Evolutionary conservation across 2,888 invertebrate species (phyloP).

Genomic region (Microctonus aethiopoides): DNA sequence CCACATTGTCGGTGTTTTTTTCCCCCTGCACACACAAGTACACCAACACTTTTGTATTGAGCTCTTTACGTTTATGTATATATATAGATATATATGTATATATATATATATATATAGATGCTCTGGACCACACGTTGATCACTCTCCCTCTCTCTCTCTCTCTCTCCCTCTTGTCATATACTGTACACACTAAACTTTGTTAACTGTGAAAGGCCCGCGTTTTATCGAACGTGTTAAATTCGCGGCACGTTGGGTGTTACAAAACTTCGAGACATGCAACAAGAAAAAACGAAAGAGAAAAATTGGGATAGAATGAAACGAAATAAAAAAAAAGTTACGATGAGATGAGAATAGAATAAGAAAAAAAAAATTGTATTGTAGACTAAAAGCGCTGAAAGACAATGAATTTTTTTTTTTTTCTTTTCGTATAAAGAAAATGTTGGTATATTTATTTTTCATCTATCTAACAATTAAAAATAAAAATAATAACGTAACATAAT

Average conservation of each 20-base stretch:
- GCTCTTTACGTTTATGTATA: too few species aligned
- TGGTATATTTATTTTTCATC: too few species aligned
- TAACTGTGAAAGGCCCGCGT: not conserved
- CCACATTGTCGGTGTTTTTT: conserved; percentile 3
- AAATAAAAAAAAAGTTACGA: not conserved
- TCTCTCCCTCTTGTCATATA: not conserved
- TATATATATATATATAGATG: not conserved
- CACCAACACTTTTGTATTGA: not conserved
- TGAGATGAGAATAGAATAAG: not conserved
- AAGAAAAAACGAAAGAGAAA: not conserved
- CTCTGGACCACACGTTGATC: conserved; percentile 7
- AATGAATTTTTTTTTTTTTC: not conserved
- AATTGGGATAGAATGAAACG: not conserved
- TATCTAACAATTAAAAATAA: not conserved
- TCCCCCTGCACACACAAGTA: not conserved
- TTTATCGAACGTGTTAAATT: conserved; percentile 16
- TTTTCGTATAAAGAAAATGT: too few species aligned
- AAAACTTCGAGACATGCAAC: not conserved
- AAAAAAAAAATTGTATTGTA: not conserved
- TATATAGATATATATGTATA: too few species aligned
- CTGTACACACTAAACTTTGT: not conserved
- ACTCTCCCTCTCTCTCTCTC: not conserved
- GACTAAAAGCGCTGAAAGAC: not conserved
- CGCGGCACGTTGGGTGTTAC: conserved; percentile 16
- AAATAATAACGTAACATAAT: not conserved